phyloP scores from a whole-genome alignment of 2,797 vertebrate species.

The Hydrophis major region DNA sequence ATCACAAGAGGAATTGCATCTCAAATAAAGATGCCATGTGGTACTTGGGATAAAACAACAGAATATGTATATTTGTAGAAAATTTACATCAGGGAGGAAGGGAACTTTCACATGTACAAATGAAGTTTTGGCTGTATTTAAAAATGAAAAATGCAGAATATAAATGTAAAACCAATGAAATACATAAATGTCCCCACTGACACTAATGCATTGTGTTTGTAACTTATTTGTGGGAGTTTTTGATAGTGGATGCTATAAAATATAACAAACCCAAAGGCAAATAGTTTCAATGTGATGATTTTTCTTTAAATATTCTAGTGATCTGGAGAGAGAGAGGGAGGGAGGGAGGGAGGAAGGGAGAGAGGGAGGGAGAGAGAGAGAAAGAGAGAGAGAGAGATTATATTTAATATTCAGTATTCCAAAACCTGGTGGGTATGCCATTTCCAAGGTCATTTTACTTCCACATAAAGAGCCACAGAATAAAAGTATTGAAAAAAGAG shows the following conservation, averaged over 20 bases:
- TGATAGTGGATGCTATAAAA: not conserved
- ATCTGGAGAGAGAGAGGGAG: not conserved
- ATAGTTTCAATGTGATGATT: not conserved
- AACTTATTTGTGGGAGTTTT: not conserved
- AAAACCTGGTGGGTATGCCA: not conserved
- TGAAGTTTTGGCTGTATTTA: not conserved
- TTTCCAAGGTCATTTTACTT: not conserved
- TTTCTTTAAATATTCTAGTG: not conserved
- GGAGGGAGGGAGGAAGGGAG: too few relatives aligned
- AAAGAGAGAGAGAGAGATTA: not conserved
- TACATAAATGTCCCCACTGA: not conserved
- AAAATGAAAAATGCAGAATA: not conserved
- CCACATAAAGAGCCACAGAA: not conserved
- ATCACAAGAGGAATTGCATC: conserved; percentile 30
- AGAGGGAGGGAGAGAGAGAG: accelerated
- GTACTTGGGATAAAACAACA: not conserved
- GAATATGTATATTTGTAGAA: not conserved
- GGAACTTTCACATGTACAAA: not conserved
- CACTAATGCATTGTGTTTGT: not conserved
- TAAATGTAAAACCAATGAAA: not conserved
- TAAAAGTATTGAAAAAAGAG: not conserved
- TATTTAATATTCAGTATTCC: not conserved
- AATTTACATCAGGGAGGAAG: conserved; percentile 30
- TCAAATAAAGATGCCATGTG: conserved; percentile 17
- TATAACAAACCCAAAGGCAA: not conserved